Evolutionary conservation across 2,888 invertebrate species (phyloP), one percentile per base, ranked within the genome.

Genomic region (Pollenia angustigena): DNA sequence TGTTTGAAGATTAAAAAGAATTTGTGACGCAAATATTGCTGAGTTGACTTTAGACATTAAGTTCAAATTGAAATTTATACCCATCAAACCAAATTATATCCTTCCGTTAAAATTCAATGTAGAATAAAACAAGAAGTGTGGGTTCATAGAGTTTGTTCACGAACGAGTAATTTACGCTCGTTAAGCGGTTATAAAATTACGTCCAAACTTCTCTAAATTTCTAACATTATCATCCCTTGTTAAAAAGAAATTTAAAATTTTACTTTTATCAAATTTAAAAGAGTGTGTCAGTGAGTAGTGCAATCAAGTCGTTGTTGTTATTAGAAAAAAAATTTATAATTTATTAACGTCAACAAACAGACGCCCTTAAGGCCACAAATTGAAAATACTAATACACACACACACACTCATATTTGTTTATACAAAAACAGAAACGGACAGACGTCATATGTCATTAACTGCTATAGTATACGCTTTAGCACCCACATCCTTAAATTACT

Each of bases 301-400:
- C 74, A 74, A 85, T 86, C 75, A 84, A 84, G 83, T 69, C 76
- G 48, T 74, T 78, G 81, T 85, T 91, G 91, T 91, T 92, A 92
- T 92, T 92, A 92, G 92, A 91, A 91, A 32, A 90, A 91, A 80
- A 90, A 91, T 91, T 92, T 92, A 91, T 92, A 92, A 92, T 92
- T 92, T 92, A 92, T 92, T 91, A 91, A 89, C 90, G 91, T 92
- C 92, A 92, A 92, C 92, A 92, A 89, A 90, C 89, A 90, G 88
- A 87, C 89, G 88, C 89, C 88, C 88, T 87, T 78, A 87, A 85
- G 85, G 83, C 82, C 88, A 83, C 85, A 87, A 85, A 85, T 72
- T 81, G 75, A 83, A 78, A 84, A 71, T 58, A 74, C 56, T 58
- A 60, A 85, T 56, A 72, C 44, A 72, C 18, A 48, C 16, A 54